Conservation (phyloP, 1,140 invertebrate species). For the Melanaphis sacchari region DNA sequence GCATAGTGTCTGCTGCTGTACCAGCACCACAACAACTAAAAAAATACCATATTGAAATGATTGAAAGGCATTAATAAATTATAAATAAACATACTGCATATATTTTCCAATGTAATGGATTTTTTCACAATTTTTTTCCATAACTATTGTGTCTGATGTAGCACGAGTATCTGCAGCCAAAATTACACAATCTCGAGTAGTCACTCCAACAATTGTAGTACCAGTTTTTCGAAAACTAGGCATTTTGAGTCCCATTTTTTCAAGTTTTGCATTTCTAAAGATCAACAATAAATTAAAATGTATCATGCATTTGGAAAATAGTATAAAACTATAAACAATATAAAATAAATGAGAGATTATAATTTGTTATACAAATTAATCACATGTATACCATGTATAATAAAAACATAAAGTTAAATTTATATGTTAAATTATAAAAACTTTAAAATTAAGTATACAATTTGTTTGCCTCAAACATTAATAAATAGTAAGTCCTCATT, state of each 20-base stretch:
- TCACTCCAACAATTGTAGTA: constrained; percentile 94
- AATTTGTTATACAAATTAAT: not conserved
- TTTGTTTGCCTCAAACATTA: no score
- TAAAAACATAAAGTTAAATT: no score
- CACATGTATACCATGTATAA: not conserved
- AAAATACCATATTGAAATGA: not conserved
- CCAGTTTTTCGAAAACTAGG: constrained; percentile 94
- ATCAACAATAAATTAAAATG: constrained; percentile 59
- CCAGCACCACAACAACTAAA: constrained; percentile 90
- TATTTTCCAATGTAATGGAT: constrained; percentile 94
- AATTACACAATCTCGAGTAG: constrained; percentile 95
- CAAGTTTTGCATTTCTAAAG: constrained; percentile 81
- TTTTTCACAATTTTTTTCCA: constrained; percentile 96
- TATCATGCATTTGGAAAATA: not conserved
- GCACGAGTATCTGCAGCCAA: constrained; percentile 97
- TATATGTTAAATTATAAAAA: no score
- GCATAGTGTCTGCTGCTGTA: constrained; percentile 96
- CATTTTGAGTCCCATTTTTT: constrained; percentile 78
- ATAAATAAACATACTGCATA: constrained; percentile 81
- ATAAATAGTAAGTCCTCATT: no score
- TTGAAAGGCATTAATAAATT: not conserved
- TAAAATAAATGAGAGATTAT: not conserved
- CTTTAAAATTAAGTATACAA: no score
- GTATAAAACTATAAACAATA: not conserved
- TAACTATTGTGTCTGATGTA: constrained; percentile 93